Base-by-base conservation (phyloP, 2,113 vertebrate species). In the Melanotaenia duboulayi region DNA sequence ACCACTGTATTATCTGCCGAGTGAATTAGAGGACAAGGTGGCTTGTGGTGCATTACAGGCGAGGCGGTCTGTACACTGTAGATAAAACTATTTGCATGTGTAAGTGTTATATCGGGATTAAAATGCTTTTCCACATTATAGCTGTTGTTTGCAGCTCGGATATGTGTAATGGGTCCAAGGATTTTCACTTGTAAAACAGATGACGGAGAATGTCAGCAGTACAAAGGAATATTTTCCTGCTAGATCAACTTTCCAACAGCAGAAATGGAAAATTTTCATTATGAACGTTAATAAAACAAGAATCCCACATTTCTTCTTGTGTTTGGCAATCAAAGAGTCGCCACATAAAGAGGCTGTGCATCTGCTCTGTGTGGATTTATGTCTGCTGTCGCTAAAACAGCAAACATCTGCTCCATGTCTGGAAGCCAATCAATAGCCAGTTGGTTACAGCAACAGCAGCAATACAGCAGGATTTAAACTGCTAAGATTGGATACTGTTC, bases 31-130 rank as follows among this genome's bases (percentile, higher is more conserved):
- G 25, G 13, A 66, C 23, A 2, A 17, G 39, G 28, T 22, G 63
- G 57, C 49, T 71, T 1, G n/a, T 48, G 59, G 19, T 72, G 62
- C 57, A 23, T 59, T 56, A 58, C 49, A 32, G 63, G 17, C 40
- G 17, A 4, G 24, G 20, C 7, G 2, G 51, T 2, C 54, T 75
- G 66, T 20, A 8, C 57, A 46, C 49, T 4, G 19, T 28, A 71
- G 51, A 78, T 70, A 60, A 54, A 78, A 59, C 67, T 20, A 67
- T 58, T 58, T 11, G 39, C 66, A 64, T 50, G 24, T 69, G 61
- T 17, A 62, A 62, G 56, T 35, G 61, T 65, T 72, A 20, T 49
- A 84, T 60, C 56, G 32, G 32, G 58, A 62, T 68, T 65, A 19
- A 80, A 76, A 58, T n/a, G 19, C 7, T 78, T 74, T 35, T 35